These are phyloP conservation scores for Leuciscus waleckii DNA, from an alignment of 2,797 vertebrate genomes.

Conservation along the genomic window DNA sequence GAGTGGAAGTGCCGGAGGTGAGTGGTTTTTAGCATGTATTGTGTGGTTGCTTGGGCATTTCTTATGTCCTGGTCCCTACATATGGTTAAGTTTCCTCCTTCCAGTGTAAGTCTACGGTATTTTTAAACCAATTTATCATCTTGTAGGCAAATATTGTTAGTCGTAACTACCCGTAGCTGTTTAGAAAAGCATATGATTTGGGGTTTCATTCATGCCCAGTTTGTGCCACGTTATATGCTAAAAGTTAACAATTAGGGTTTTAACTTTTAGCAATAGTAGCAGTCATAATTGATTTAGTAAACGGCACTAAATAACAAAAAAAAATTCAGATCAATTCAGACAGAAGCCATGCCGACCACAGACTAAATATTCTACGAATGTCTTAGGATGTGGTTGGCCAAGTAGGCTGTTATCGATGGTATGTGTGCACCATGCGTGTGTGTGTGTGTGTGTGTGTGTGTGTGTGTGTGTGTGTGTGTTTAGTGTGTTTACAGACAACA, in stretches of 20 bases:
- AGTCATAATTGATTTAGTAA: background rate
- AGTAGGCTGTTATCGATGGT: constrained; percentile 51
- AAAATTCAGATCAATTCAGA: constrained; percentile 21
- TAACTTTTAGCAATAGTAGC: background rate
- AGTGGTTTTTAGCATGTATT: too few relatives aligned
- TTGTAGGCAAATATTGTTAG: background rate
- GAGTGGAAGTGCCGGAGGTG: background rate
- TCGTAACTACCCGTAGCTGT: background rate
- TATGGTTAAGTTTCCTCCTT: too few relatives aligned
- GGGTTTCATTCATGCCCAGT: background rate
- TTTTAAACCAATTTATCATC: background rate
- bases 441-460: constrained; percentile 13
- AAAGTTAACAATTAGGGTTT: background rate
- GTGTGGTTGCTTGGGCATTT: background rate
- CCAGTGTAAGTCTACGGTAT: background rate
- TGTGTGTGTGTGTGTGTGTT: constrained; percentile 19
- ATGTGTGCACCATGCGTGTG: constrained; percentile 16
- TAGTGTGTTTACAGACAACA: constrained; percentile 10
- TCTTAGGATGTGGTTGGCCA: constrained; percentile 63
- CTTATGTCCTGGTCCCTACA: too few relatives aligned
- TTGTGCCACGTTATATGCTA: background rate
- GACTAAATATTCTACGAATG: constrained; percentile 55
- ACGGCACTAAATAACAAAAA: background rate
- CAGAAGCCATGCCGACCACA: constrained; percentile 45
- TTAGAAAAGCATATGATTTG: background rate